Percentiles rank a stretch among this genome's conserved stretches.
Conservation (phyloP, 2,888 invertebrate species). For the Enchytraeus crypticus region DNA sequence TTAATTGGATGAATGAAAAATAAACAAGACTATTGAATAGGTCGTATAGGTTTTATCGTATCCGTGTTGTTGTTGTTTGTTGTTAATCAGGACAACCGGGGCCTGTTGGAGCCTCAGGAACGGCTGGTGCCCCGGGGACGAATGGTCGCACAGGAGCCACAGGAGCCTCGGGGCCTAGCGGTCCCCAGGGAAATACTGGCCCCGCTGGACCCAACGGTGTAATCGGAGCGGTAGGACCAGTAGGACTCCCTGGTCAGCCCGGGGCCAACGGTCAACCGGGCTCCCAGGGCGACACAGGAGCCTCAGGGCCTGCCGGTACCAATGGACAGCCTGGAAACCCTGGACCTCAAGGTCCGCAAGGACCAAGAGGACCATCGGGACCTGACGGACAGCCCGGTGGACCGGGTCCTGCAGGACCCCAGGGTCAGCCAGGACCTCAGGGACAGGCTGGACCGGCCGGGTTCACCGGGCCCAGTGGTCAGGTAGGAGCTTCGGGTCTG, state of each 20-base stretch:
- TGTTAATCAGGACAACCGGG: constrained; percentile 13
- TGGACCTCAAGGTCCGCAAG: constrained; percentile 13
- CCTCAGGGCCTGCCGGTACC: constrained; percentile 5
- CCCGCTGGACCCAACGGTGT: not conserved
- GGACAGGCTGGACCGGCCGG: constrained; percentile 14
- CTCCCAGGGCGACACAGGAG: constrained; percentile 7
- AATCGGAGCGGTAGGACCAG: constrained; percentile 4
- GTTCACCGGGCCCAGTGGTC: constrained; percentile 10
- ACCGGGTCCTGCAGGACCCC: not conserved
- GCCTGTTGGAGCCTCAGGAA: constrained; percentile 13
- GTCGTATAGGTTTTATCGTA: too few relatives aligned
- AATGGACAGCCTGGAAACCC: constrained; percentile 7
- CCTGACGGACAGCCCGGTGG: constrained; percentile 3
- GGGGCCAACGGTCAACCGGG: constrained; percentile 6
- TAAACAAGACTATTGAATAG: too few relatives aligned
- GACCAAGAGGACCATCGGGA: constrained; percentile 17
- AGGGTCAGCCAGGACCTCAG: not conserved
- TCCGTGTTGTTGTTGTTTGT: not conserved
- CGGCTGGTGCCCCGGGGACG: constrained; percentile 11
- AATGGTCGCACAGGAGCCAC: constrained; percentile 8
- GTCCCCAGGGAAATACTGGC: constrained; percentile 9
- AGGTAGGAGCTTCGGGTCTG: not conserved
- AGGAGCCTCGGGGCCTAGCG: constrained; percentile 38
- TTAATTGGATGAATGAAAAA: too few relatives aligned
- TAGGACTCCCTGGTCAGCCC: not conserved